Percentiles rank a stretch among this genome's conserved stretches.
Conservation (phyloP, 2,113 vertebrate species). For the Platycercus adscitus region DNA sequence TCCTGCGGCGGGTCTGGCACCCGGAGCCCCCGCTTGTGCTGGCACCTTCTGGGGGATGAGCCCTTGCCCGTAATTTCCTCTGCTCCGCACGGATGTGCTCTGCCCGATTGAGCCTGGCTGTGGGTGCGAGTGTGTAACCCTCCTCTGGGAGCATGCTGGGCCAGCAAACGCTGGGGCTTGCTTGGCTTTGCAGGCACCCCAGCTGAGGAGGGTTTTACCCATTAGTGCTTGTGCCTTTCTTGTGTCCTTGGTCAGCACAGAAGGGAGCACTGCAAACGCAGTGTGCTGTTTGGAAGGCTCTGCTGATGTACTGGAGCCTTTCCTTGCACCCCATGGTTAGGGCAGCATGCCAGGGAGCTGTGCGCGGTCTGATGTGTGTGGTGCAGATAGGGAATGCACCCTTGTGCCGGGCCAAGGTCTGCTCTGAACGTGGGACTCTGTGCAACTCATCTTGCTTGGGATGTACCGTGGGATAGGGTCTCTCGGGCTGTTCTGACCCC, state of each 20-base stretch:
- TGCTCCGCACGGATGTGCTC: not conserved
- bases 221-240: not conserved
- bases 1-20: not conserved
- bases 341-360: not conserved
- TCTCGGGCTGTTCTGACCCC: not conserved
- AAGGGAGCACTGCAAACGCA: not conserved
- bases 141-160: not conserved
- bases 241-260: rapidly evolving
- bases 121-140: not conserved
- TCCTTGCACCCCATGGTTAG: rapidly evolving
- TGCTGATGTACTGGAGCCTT: not conserved
- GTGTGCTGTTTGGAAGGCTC: not conserved
- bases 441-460: not conserved
- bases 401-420: not conserved
- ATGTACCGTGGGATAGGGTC: not conserved
- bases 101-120: not conserved
- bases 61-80: not conserved
- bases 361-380: rapidly evolving
- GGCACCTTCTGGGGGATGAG: not conserved
- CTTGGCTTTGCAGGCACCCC: not conserved
- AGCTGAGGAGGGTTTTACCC: not conserved
- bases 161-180: not conserved
- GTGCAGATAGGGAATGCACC: not conserved
- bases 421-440: not conserved
- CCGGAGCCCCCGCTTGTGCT: not conserved